Conservation (phyloP, 2,888 invertebrate genomes). For the Ophioninae sp. region DNA sequence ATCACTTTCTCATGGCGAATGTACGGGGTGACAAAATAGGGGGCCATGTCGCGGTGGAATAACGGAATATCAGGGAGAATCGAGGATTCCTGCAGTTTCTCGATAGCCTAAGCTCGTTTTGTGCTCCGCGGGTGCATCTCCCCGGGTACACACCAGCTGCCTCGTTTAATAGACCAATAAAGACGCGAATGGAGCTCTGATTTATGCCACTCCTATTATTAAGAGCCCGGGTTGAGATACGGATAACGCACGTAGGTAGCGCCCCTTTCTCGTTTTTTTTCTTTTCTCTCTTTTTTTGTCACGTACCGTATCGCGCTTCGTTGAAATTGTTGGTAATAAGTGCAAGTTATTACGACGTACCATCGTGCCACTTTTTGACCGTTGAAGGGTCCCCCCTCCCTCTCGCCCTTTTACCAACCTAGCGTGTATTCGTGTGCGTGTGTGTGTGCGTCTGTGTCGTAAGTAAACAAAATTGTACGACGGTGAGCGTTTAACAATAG, state of each 20-base stretch:
- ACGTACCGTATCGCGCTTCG: constrained; percentile 38
- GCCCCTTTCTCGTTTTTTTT: constrained; percentile 14
- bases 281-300: constrained; percentile 29
- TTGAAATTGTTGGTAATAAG: constrained; percentile 52
- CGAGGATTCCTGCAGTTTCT: constrained; percentile 41
- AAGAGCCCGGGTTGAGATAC: constrained; percentile 72
- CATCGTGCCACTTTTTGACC: constrained; percentile 39
- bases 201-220: constrained; percentile 79
- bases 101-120: constrained; percentile 26
- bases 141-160: constrained; percentile 75
- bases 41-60: neutral
- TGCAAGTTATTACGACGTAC: constrained; percentile 33
- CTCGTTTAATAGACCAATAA: constrained; percentile 80
- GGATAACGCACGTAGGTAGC: constrained; percentile 69
- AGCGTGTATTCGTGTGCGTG: neutral
- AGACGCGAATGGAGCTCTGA: constrained; percentile 79
- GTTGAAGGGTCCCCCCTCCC: constrained; percentile 23
- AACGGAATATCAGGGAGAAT: constrained; percentile 37
- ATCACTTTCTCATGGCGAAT: neutral
- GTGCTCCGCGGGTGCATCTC: constrained; percentile 32
- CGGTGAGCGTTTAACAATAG: constrained; percentile 20
- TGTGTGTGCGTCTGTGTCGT: too few relatives aligned
- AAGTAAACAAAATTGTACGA: constrained; percentile 2
- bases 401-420: neutral
- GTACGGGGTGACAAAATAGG: neutral